These are phyloP conservation scores for Heliconius ethilla DNA, from an alignment of 2,888 invertebrate genomes.

Conservation along the genomic window DNA sequence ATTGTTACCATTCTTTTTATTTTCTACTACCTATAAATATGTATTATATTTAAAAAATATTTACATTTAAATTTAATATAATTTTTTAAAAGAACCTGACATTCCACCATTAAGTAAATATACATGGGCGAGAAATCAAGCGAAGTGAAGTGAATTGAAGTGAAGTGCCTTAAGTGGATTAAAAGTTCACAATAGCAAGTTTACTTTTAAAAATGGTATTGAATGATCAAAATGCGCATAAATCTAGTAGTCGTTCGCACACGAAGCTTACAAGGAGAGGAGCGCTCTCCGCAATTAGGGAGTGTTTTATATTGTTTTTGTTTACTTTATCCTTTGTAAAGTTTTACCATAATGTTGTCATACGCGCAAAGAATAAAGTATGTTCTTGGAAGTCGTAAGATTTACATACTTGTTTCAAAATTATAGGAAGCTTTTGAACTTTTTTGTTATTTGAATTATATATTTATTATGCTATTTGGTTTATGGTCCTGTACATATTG, in stretches of 20 bases:
- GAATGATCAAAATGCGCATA: conserved; percentile 50
- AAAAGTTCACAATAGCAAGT: conserved; percentile 41
- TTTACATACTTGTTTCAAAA: conserved; percentile 18
- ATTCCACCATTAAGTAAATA: neutral
- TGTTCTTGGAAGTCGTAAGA: conserved; percentile 4
- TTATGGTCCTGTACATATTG: too few species aligned
- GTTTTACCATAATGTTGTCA: conserved; percentile 22
- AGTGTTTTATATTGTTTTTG: conserved; percentile 48
- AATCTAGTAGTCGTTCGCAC: conserved; percentile 51
- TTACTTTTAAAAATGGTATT: conserved; percentile 35
- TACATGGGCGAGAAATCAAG: conserved; percentile 14
- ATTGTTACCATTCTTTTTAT: too few species aligned
- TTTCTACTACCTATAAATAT: too few species aligned
- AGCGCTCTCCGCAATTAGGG: conserved; percentile 74
- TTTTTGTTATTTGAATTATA: neutral
- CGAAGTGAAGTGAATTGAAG: conserved; percentile 2
- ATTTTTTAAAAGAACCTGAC: neutral
- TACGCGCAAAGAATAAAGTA: conserved; percentile 7
- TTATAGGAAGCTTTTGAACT: neutral
- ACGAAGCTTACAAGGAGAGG: conserved; percentile 53
- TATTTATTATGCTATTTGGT: neutral
- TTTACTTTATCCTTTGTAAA: conserved; percentile 27
- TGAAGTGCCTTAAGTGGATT: conserved; percentile 37
- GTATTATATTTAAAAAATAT: too few species aligned
- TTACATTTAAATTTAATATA: neutral